Evolutionary conservation across 2,888 invertebrate genomes (phyloP).

Genomic region (Apamea monoglypha): DNA sequence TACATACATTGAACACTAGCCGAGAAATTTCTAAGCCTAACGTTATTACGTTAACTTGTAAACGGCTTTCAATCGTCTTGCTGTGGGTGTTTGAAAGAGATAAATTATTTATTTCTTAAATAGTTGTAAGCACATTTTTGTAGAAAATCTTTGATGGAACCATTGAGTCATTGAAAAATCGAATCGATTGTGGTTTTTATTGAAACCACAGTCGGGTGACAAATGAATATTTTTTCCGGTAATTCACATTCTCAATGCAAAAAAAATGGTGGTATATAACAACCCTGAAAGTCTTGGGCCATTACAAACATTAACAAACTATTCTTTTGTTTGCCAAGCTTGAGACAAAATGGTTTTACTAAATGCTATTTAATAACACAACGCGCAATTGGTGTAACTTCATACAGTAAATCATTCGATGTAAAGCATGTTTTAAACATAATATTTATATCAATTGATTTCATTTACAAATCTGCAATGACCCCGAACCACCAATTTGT

Average conservation of each 20-base stretch:
- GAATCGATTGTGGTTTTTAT: neutral
- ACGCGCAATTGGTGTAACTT: neutral
- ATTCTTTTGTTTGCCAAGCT: neutral
- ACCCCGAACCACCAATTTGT: neutral
- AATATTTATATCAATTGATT: neutral
- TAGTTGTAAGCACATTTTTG: neutral
- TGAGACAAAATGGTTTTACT: neutral
- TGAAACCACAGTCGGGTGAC: neutral
- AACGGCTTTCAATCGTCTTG: constrained; percentile 22
- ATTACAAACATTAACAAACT: neutral
- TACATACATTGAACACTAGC: constrained; percentile 71
- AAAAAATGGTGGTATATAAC: neutral
- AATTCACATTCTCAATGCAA: neutral
- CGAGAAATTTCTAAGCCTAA: constrained; percentile 75
- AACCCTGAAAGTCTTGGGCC: neutral
- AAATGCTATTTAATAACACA: neutral
- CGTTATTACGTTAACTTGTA: constrained; percentile 71
- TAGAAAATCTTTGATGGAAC: neutral
- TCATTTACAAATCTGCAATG: neutral
- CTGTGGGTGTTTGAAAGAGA: neutral
- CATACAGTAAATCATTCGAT: neutral
- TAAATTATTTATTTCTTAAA: neutral
- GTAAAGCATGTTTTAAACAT: neutral
- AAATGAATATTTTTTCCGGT: neutral
- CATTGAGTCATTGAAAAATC: neutral